Conservation (phyloP, 2,888 invertebrate genomes). For the Ophraella communa region DNA sequence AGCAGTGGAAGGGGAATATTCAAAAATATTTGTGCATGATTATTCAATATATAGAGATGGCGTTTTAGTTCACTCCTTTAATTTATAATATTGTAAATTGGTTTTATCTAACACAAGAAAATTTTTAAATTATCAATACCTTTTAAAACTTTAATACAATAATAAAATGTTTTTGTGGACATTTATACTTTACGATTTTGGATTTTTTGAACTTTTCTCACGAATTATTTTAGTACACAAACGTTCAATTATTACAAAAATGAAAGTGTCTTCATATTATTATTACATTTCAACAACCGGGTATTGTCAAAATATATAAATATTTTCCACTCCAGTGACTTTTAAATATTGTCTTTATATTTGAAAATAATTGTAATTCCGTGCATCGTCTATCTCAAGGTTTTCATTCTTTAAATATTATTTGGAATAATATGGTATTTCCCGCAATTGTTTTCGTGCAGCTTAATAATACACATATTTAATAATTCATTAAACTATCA, state of each 20-base stretch:
- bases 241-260: constrained; percentile 62
- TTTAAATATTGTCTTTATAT: neutral
- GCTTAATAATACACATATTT: neutral
- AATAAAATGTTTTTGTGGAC: no score
- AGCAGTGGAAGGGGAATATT: no score
- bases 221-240: no score
- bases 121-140: no score
- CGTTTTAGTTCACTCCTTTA: no score
- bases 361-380: neutral
- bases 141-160: no score
- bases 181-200: no score
- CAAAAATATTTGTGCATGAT: no score
- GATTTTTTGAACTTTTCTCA: no score
- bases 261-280: constrained; percentile 39
- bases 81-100: no score
- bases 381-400: neutral
- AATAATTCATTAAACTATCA: neutral
- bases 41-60: no score
- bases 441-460: neutral
- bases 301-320: neutral
- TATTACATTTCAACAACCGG: neutral
- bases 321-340: neutral
- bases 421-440: neutral
- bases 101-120: no score
- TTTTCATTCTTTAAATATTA: neutral